A percentile compares a stretch with the other conserved stretches of the same genome.
These are phyloP conservation scores for Eristalinus aeneus DNA, from an alignment of 2,888 invertebrate species.

Conservation along the genomic window DNA sequence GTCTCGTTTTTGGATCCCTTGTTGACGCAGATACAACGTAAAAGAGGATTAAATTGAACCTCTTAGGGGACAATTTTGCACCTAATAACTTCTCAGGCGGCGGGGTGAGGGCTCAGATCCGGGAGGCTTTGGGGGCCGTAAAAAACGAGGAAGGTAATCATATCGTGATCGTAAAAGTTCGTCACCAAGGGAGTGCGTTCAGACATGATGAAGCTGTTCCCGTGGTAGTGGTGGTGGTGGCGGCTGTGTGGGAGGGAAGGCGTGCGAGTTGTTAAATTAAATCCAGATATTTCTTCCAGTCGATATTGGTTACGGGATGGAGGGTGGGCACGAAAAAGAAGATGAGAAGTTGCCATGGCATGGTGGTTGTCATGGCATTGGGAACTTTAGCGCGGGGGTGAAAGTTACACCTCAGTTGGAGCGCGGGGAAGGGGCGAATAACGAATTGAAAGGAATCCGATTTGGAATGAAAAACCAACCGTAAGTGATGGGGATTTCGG, in stretches of 20 bases:
- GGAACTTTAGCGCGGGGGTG: background rate
- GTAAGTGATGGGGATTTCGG: background rate
- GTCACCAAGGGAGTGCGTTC: constrained; percentile 29
- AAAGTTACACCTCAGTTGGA: background rate
- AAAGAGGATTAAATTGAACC: constrained; percentile 64
- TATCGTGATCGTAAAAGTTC: constrained; percentile 58
- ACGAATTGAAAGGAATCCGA: background rate
- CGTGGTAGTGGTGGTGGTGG: background rate
- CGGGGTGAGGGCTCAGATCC: constrained; percentile 11
- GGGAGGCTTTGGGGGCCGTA: constrained; percentile 3
- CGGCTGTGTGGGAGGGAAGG: background rate
- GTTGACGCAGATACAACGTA: constrained; percentile 25
- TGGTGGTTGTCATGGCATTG: background rate
- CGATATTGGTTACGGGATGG: constrained; percentile 2
- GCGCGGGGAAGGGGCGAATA: no score
- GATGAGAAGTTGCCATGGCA: constrained; percentile 23
- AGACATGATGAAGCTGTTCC: constrained; percentile 33
- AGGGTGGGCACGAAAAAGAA: background rate
- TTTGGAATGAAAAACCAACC: no score
- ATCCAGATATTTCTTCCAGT: constrained; percentile 28
- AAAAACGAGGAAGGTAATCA: constrained; percentile 44
- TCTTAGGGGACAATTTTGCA: constrained; percentile 62
- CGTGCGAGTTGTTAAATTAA: constrained; percentile 50
- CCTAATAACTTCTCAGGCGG: constrained; percentile 47
- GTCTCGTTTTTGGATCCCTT: background rate